Percentiles rank a stretch among this genome's conserved stretches.
Evolutionary conservation across 2,888 invertebrate genomes (phyloP).

Genomic region (Eulithis testata): DNA sequence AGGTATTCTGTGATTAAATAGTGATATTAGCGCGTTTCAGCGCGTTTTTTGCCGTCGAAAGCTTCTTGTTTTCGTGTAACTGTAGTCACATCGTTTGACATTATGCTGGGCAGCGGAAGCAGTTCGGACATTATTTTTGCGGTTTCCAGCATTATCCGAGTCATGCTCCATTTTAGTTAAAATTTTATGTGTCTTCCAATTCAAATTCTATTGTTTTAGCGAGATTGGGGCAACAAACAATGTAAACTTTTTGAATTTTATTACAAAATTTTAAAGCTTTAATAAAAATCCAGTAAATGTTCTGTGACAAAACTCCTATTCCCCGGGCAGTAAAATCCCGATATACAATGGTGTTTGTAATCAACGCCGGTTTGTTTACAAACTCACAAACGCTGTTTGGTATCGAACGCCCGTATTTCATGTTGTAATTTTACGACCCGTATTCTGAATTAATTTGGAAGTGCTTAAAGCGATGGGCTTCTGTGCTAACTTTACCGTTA

Average conservation of each 20-base stretch:
- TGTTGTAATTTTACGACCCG: slow-evolving; percentile 6
- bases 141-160: no score
- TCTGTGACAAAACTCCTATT: slow-evolving; percentile 8
- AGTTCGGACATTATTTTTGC: no score
- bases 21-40: no score
- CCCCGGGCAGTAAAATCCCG: slow-evolving; percentile 13
- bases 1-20: no score
- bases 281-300: slow-evolving; percentile 6
- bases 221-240: not conserved
- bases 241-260: slow-evolving; percentile 4
- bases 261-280: slow-evolving; percentile 8
- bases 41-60: no score
- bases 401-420: slow-evolving; percentile 8
- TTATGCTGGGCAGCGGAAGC: no score
- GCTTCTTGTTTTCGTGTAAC: no score
- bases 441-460: slow-evolving; percentile 9
- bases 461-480: not conserved
- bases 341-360: slow-evolving; percentile 23
- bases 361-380: slow-evolving; percentile 17
- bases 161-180: no score
- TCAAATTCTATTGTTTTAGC: no score
- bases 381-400: slow-evolving; percentile 2
- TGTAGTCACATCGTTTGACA: no score
- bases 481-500: not conserved
- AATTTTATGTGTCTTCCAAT: no score